Evolutionary conservation across 2,113 vertebrate species (phyloP), one percentile per base, ranked within the genome.

Genomic region (Labrus mixtus): DNA sequence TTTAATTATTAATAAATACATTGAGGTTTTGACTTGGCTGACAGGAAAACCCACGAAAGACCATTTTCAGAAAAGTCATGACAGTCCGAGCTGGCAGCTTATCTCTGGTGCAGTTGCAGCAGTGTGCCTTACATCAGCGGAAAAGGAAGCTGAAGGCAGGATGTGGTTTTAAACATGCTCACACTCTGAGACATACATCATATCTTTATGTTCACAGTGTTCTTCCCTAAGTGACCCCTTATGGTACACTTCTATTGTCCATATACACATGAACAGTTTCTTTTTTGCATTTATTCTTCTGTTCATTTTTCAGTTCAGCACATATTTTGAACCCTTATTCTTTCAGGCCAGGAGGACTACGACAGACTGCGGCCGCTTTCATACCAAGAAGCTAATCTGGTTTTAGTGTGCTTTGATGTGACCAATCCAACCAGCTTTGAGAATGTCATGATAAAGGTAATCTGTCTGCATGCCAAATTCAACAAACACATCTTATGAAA

Each of bases 351-450:
- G 85, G 97, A 99, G 15, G 98, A 99, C 91, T 99, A 99, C 0
- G 98, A 99, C 76, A 91, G 98, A 9, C 92, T 99, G 0, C 94
- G 98, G 17, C 98, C 98, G 0, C 95, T 99, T 10, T 97, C 97
- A 3, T 99, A 99, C 90, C 96, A 98, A 90, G 96, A 96, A 69
- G 96, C 96, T 33, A 93, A 97, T 0, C 90, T 99, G 0, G 90
- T 98, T 65, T 81, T 99, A 50, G 94, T 99, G 66, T 99, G 98
- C 86, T 99, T 97, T 10, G 97, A 99, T 3, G 98, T 99, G 87
- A 99, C 96, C 88, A 98, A 96, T 92, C 98, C 97, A 41, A 96
- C 95, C 23, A 99, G 97, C 84, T 98, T 94, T 3, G 97, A 99
- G 2, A 99, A 99, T 0, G 95, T 99, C 71, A 70, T 93, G 79